Conservation (phyloP, 2,797 vertebrate species). For the Lemur catta region DNA sequence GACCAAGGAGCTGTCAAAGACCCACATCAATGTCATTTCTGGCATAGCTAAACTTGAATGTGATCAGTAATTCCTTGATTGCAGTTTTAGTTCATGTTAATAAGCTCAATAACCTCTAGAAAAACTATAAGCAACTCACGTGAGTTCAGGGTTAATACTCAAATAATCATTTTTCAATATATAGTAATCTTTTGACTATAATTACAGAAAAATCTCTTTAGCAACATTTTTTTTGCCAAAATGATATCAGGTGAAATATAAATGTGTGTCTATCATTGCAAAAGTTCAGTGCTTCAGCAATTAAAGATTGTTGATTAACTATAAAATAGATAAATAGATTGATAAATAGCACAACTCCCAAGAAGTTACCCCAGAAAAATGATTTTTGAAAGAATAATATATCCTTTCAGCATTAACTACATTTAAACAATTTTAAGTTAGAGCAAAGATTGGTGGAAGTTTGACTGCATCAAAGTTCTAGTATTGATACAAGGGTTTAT, state of each 20-base stretch:
- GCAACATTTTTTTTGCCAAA: not conserved
- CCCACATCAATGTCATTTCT: not conserved
- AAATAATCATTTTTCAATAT: not conserved
- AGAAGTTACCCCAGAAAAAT: not conserved
- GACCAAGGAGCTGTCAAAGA: not conserved
- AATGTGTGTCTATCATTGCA: not conserved
- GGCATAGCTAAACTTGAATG: not conserved
- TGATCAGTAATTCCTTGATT: not conserved
- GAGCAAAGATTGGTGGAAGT: not conserved
- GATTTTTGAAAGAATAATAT: not conserved
- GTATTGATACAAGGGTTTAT: not conserved
- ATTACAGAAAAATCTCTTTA: not conserved
- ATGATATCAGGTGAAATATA: not conserved
- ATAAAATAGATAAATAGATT: not conserved
- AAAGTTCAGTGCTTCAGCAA: not conserved
- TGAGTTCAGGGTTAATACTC: not conserved
- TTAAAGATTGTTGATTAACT: not conserved
- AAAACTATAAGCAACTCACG: not conserved
- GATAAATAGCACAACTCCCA: not conserved
- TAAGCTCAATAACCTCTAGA: not conserved
- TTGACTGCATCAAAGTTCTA: not conserved
- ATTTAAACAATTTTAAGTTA: constrained; percentile 10
- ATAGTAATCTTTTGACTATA: not conserved
- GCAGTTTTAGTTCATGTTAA: not conserved
- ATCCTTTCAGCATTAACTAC: not conserved